Percentiles rank a stretch among this genome's conserved stretches.
Evolutionary conservation across 2,888 invertebrate genomes (phyloP).

Genomic region (Helicoverpa assulta): DNA sequence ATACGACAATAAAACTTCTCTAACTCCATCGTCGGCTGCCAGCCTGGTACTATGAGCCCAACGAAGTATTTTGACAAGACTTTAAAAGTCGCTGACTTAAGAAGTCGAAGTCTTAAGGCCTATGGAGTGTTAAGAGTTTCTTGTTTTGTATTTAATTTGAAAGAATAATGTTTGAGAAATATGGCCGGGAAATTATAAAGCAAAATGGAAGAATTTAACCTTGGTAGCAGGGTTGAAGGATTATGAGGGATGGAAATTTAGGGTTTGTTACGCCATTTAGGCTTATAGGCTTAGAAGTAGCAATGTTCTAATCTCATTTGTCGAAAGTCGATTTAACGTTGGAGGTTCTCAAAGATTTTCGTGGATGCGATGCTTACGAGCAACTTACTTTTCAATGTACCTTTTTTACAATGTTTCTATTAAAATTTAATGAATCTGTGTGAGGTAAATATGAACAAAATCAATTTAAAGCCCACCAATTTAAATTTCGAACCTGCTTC

Average conservation of each 20-base stretch:
- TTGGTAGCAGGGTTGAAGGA: background rate
- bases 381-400: too few species aligned
- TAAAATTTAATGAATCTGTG: too few species aligned
- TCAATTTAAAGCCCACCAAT: too few species aligned
- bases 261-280: background rate
- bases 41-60: constrained; percentile 14
- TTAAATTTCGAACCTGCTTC: too few species aligned
- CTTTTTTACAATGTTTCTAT: too few species aligned
- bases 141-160: constrained; percentile 54
- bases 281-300: background rate
- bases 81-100: constrained; percentile 47
- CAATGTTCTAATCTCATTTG: constrained; percentile 1
- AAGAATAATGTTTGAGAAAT: constrained; percentile 51
- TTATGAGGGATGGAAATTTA: constrained; percentile 2
- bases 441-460: too few species aligned
- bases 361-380: background rate
- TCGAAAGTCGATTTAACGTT: background rate
- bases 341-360: background rate
- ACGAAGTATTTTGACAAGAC: constrained; percentile 50
- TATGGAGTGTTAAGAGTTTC: constrained; percentile 50
- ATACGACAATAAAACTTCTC: constrained; percentile 51
- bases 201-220: constrained; percentile 29
- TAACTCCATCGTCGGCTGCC: constrained; percentile 37
- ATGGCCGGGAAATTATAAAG: constrained; percentile 29
- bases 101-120: constrained; percentile 48